Base-by-base conservation (phyloP, 2,797 vertebrate genomes). In the Myotis findleyi region DNA sequence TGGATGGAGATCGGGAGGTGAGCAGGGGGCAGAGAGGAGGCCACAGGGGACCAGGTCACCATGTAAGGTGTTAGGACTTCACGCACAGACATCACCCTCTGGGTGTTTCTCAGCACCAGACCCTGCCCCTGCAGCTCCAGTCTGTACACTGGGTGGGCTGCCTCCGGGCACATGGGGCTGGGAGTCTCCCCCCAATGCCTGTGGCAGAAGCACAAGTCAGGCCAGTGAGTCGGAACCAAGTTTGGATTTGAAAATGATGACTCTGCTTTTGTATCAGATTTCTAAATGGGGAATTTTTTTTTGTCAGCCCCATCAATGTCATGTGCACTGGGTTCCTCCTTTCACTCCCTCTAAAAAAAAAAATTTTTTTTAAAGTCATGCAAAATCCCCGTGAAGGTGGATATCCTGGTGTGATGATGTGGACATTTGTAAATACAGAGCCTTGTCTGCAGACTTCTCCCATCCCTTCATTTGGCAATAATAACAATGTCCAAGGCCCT, bases 241-340 rank as follows among this genome's bases (percentile, higher is more conserved):
- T 89, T 95, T 72, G 91, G 84, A 95, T 96, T 51, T 92, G n/a
- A 87, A 72, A 93, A 72, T 8, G 76, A 96, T 82, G 92, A 53
- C 20, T 95, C 95, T 68, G 83, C 90, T 87, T 84, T 96, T 86
- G n/a, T 53, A 80, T 87, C 69, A 30, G 75, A 88, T 64, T 21
- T 90, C 95, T 95, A 96, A 97, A 97, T 47, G n/a, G 17, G 6
- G 14, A 79, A 23, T 92, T 92, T 94, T 80, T 92, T 59, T 84
- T 88, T 57, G 59, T 68, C 73, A 93, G 47, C 14, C 59, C 38
- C 30, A 7, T 2, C 88, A 96, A 77, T 77, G 57, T 76, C 95
- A 77, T 44, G 62, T 93, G 85, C 93, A 41, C 59, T 30, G 41
- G 96, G 92, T 96, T 93, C 91, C 90, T 95, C 64, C 92, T 97